A percentile compares a stretch with the other conserved stretches of the same genome.
Conservation (phyloP, 1,140 invertebrate genomes). For the Magallana angulata region DNA sequence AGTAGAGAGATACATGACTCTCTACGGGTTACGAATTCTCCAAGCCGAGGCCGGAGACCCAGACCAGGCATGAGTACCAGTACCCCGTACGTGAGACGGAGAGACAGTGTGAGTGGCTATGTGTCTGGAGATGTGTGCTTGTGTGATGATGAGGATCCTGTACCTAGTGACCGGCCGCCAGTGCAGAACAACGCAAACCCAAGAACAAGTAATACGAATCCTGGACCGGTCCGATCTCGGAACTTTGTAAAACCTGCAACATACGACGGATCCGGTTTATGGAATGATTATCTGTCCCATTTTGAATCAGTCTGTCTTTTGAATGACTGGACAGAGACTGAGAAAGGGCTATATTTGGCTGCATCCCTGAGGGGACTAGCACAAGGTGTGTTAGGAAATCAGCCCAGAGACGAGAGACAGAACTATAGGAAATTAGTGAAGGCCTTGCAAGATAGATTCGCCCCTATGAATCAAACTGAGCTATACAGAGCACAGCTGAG, state of each 20-base stretch:
- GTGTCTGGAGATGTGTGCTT: neutral
- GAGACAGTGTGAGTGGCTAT: neutral
- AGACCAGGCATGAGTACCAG: slow-evolving; percentile 7
- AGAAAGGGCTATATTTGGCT: slow-evolving; percentile 22
- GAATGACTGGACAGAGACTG: slow-evolving; percentile 35
- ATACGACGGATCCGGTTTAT: slow-evolving; percentile 37
- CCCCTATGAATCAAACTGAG: slow-evolving; percentile 48
- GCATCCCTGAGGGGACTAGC: slow-evolving; percentile 33
- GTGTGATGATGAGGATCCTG: neutral
- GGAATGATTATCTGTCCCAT: slow-evolving; percentile 44
- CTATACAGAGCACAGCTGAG: slow-evolving; percentile 50
- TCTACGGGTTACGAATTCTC: neutral
- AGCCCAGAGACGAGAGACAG: slow-evolving; percentile 9
- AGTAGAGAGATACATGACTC: slow-evolving; percentile 32
- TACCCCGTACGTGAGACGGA: slow-evolving; percentile 3
- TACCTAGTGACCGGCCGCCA: neutral
- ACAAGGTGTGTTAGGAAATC: slow-evolving; percentile 44
- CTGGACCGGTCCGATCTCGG: neutral
- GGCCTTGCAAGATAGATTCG: slow-evolving; percentile 50
- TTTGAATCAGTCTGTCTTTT: slow-evolving; percentile 43
- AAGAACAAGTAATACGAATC: neutral
- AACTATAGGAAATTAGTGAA: slow-evolving; percentile 27
- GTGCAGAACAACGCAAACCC: neutral
- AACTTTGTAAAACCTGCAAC: slow-evolving; percentile 37
- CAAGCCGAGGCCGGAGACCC: neutral